A percentile compares a stretch with the other conserved stretches of the same genome.
Conservation (phyloP, 2,797 vertebrate genomes). For the Urosaurus nigricauda region DNA sequence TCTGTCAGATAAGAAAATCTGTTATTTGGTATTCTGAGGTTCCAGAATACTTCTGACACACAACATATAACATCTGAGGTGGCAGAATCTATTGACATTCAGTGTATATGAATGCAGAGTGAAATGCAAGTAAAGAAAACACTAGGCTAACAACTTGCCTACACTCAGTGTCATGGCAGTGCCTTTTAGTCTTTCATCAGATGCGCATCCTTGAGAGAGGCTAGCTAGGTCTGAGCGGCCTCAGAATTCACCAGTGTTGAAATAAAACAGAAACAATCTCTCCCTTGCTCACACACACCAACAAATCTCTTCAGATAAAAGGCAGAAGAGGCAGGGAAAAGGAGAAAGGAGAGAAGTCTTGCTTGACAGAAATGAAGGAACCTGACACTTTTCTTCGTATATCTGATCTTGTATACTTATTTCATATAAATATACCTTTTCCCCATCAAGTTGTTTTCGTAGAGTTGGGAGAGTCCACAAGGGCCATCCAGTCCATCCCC, state of each 20-base stretch:
- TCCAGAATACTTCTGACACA: constrained; percentile 78
- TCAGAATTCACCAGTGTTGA: constrained; percentile 62
- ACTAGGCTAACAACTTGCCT: constrained; percentile 51
- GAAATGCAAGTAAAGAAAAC: constrained; percentile 56
- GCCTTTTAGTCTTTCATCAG: constrained; percentile 46
- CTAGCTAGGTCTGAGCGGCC: constrained; percentile 58
- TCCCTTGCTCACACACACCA: background rate
- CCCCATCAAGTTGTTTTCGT: background rate
- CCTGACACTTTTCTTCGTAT: fast-evolving
- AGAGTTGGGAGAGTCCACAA: background rate
- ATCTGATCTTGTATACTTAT: background rate
- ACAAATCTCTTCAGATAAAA: background rate
- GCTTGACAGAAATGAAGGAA: background rate
- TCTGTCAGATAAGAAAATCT: constrained; percentile 73
- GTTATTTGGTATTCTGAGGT: constrained; percentile 80
- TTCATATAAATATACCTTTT: background rate
- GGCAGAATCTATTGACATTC: constrained; percentile 57
- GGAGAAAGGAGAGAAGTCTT: background rate
- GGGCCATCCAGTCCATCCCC: too few relatives aligned
- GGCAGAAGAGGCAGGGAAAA: background rate
- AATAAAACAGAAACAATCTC: background rate
- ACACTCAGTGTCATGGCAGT: background rate
- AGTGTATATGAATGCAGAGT: constrained; percentile 24
- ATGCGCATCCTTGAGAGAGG: constrained; percentile 66
- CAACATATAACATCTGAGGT: constrained; percentile 66